A percentile compares a stretch with the other conserved stretches of the same genome.
phyloP scores from a whole-genome alignment of 2,797 vertebrate genomes.

The Enteromius fasciolatus region DNA sequence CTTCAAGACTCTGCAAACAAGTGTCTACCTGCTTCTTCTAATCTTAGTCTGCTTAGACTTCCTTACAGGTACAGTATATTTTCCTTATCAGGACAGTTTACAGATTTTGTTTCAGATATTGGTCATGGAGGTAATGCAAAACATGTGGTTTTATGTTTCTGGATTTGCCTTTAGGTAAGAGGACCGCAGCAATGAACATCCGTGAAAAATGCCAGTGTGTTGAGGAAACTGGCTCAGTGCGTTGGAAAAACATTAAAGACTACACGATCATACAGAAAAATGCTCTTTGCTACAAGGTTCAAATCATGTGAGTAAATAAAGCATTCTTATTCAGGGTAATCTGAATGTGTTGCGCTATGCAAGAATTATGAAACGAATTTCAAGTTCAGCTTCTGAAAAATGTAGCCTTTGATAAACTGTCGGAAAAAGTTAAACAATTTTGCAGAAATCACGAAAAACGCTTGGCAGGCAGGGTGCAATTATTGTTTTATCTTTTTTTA shows the following conservation, averaged over 20 bases:
- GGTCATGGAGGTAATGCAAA: not conserved
- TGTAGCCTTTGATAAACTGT: not conserved
- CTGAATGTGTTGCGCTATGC: not conserved
- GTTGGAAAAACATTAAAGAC: conserved; percentile 44
- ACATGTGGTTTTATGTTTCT: not conserved
- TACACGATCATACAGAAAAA: conserved; percentile 39
- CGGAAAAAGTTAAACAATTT: not conserved
- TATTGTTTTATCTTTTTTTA: not conserved
- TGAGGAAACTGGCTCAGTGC: conserved; percentile 4
- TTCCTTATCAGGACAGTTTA: conserved; percentile 1
- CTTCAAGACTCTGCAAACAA: conserved; percentile 16
- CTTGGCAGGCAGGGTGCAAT: not conserved
- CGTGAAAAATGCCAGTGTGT: conserved; percentile 58
- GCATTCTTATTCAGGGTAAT: not conserved
- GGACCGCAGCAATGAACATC: conserved; percentile 1
- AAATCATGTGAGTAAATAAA: conserved; percentile 62
- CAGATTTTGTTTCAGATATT: not conserved
- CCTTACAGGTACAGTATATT: conserved; percentile 30
- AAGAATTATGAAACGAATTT: not conserved
- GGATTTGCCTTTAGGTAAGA: conserved; percentile 36
- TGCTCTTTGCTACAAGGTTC: conserved; percentile 53
- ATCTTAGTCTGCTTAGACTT: conserved; percentile 21
- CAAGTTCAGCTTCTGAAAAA: not conserved
- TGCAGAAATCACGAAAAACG: not conserved
- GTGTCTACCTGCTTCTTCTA: conserved; percentile 13